Evolutionary conservation across 2,797 vertebrate genomes (phyloP).

Genomic region (Alauda arvensis): DNA sequence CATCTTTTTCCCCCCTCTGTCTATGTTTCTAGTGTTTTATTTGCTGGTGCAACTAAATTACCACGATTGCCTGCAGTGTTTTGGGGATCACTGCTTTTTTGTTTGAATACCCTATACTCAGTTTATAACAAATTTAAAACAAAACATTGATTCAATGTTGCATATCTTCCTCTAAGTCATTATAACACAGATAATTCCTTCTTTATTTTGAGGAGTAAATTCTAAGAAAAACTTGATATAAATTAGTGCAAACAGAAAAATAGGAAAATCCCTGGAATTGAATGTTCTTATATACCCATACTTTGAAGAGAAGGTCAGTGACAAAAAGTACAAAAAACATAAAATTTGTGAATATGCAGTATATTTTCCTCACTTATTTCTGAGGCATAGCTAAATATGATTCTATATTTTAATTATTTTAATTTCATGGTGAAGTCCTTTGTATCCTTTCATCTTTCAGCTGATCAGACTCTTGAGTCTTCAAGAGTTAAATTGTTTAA

Average conservation of each 20-base stretch:
- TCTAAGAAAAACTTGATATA: not conserved
- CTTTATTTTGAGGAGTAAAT: not conserved
- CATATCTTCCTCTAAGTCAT: not conserved
- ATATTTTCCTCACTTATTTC: not conserved
- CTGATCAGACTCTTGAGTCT: not conserved
- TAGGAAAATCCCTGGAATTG: not conserved
- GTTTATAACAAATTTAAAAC: not conserved
- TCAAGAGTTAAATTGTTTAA: not conserved
- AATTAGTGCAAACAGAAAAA: not conserved
- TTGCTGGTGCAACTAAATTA: not conserved
- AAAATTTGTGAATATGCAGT: not conserved
- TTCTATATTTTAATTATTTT: not conserved
- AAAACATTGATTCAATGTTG: not conserved
- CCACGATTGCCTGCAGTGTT: not conserved
- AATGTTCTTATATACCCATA: not conserved
- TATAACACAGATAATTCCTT: not conserved
- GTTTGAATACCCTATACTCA: not conserved
- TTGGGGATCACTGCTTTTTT: not conserved
- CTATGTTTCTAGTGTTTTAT: not conserved
- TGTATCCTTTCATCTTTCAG: not conserved
- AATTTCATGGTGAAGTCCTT: not conserved
- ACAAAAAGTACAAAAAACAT: not conserved
- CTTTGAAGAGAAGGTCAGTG: not conserved
- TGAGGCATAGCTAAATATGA: not conserved
- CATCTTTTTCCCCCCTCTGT: not conserved